These are phyloP conservation scores for Torymus texanus DNA, from an alignment of 2,888 invertebrate genomes.

Conservation along the genomic window DNA sequence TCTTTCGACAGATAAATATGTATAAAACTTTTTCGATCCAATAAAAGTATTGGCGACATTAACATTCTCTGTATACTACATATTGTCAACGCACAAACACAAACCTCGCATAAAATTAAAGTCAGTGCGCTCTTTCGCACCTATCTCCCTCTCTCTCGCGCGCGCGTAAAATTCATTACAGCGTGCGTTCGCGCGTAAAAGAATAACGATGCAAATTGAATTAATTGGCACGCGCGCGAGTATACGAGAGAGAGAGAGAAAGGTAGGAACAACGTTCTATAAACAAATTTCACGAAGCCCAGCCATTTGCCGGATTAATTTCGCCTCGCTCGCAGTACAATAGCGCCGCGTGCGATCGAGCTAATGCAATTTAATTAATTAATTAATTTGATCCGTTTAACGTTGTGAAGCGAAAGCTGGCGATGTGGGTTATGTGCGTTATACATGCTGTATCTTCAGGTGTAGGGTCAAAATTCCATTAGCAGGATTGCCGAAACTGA, in stretches of 20 bases:
- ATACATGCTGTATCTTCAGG: background rate
- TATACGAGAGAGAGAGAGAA: too few relatives aligned
- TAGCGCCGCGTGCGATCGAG: background rate
- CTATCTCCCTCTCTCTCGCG: too few relatives aligned
- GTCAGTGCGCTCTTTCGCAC: too few relatives aligned
- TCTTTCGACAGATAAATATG: too few relatives aligned
- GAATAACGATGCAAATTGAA: constrained; percentile 23
- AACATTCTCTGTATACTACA: too few relatives aligned
- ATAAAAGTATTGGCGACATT: too few relatives aligned
- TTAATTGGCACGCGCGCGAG: constrained; percentile 8
- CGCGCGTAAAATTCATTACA: too few relatives aligned
- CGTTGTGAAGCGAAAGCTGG: background rate
- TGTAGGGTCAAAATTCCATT: constrained; percentile 1
- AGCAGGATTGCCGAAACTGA: background rate
- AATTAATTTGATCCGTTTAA: constrained; percentile 24
- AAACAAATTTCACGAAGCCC: constrained; percentile 18
- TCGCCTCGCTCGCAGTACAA: background rate
- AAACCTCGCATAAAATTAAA: too few relatives aligned
- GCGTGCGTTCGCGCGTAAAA: background rate
- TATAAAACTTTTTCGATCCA: too few relatives aligned
- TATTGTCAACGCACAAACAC: too few relatives aligned
- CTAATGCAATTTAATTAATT: constrained; percentile 38
- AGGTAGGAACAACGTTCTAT: background rate
- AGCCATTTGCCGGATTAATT: constrained; percentile 27
- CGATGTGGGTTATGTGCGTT: background rate